phyloP scores from a whole-genome alignment of 2,113 vertebrate species.

The Pseudonaja textilis region DNA sequence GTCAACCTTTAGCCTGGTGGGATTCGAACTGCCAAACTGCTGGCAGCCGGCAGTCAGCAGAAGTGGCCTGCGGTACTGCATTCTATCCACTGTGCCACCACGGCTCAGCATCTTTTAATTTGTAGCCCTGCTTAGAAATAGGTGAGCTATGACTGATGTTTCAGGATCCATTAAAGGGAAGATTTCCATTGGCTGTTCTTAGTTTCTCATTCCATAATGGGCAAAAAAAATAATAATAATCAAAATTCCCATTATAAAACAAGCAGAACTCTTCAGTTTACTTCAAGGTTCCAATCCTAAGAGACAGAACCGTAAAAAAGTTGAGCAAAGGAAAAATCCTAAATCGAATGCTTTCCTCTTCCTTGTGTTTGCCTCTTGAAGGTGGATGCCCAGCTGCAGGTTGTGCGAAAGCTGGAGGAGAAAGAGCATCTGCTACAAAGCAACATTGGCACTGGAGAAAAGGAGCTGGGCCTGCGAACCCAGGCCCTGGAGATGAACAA shows the following conservation, averaged over 20 bases:
- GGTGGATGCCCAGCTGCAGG: conserved; percentile 96
- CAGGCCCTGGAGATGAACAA: conserved; percentile 98
- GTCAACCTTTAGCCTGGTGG: too few relatives aligned
- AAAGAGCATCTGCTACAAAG: conserved; percentile 97
- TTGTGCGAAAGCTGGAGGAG: conserved; percentile 92
- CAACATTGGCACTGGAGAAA: conserved; percentile 92
- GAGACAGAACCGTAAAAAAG: background rate
- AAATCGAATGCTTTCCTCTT: background rate
- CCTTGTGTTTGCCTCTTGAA: conserved; percentile 45
- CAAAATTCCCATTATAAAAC: background rate
- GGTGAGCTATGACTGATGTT: background rate
- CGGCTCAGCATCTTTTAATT: background rate
- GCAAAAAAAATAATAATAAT: background rate
- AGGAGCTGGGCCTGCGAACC: conserved; percentile 86
- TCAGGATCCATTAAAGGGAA: background rate
- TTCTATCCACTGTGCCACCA: too few relatives aligned
- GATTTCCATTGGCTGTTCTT: background rate
- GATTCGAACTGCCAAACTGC: too few relatives aligned
- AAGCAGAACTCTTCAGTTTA: background rate
- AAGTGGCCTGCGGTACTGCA: too few relatives aligned
- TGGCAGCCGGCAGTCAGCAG: too few relatives aligned
- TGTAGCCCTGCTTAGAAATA: background rate
- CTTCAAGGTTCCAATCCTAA: background rate
- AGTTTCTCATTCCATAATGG: background rate
- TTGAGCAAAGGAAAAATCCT: background rate